Base-by-base conservation (phyloP, 2,113 vertebrate species). In the Callipepla squamata region DNA sequence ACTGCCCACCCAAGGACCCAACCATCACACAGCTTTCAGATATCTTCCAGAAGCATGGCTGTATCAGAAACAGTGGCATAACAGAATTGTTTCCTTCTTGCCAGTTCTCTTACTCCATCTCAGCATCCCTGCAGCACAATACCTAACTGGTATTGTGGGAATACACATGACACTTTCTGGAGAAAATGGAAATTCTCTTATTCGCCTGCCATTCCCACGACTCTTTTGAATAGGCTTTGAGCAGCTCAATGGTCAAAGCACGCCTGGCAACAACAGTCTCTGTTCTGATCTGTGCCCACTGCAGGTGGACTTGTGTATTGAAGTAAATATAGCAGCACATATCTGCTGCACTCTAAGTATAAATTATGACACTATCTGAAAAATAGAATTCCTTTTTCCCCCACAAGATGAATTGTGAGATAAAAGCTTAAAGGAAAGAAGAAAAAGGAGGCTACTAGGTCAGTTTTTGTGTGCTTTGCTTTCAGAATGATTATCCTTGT, bases 381-480 rank as follows among this genome's bases (percentile, higher is more conserved):
- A 87, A 91, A 59, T 13, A 92, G 83, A 92, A 85, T 83, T 94
- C 48, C 61, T 40, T 63, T 63, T 88, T 81, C 58, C 87, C 13
- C 21, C 16, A 36, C 42, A 66, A 88, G 92, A 96, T 90, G 89
- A 93, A 93, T 66, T 5, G 6, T 20, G 34, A 97, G 89, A 94
- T 94, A 95, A 96, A 97, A 96, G 91, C 87, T 77, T 67, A 55
- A 66, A 69, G 40, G 50, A 95, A 78, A 95, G 90, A 73, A 62
- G 92, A 89, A 95, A 91, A 68, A 55, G 75, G 85, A 87, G 92
- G 62, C 61, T 89, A 94, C 69, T 94, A 79, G 92, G 96, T 97
- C 95, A 97, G 85, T 68, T 95, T 96, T 94, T 97, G 95, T 95
- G 93, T 97, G 94, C 72, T 90, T 81, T 84, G 68, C 91, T 94